Conservation (phyloP, 2,797 vertebrate species). For the Coregonus ussuriensis region DNA sequence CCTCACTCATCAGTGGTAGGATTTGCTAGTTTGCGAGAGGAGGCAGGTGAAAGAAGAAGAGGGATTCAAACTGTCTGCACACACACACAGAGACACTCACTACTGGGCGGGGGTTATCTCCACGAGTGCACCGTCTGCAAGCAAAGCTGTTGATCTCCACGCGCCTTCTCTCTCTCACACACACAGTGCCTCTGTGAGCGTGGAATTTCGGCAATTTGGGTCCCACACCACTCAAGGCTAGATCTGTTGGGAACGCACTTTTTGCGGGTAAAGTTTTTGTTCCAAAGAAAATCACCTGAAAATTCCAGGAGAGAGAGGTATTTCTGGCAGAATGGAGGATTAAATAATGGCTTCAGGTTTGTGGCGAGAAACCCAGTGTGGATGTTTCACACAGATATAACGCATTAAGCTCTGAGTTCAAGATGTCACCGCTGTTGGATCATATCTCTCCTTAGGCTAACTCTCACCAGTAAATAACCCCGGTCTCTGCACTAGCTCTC, state of each 20-base stretch:
- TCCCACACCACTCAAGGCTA: conserved; percentile 21
- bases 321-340: conserved; percentile 70
- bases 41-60: conserved; percentile 74
- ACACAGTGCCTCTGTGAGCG: conserved; percentile 52
- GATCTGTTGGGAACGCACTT: conserved; percentile 34
- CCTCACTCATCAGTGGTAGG: conserved; percentile 66
- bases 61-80: conserved; percentile 48
- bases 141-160: conserved; percentile 50
- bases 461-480: conserved; percentile 51
- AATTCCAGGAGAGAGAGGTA: conserved; percentile 40
- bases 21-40: conserved; percentile 61
- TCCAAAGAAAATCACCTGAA: neutral
- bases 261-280: conserved; percentile 40
- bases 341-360: conserved; percentile 66
- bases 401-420: conserved; percentile 49
- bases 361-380: conserved; percentile 69
- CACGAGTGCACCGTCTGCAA: conserved; percentile 49
- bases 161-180: conserved; percentile 46
- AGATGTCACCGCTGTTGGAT: conserved; percentile 56
- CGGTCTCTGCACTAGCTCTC: conserved; percentile 29
- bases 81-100: conserved; percentile 38
- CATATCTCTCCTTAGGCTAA: neutral
- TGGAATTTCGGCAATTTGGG: conserved; percentile 28
- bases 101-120: conserved; percentile 30
- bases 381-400: conserved; percentile 75